Evolutionary conservation across 2,113 vertebrate species (phyloP), one percentile per base, ranked within the genome.

Genomic region (Vimba vimba): DNA sequence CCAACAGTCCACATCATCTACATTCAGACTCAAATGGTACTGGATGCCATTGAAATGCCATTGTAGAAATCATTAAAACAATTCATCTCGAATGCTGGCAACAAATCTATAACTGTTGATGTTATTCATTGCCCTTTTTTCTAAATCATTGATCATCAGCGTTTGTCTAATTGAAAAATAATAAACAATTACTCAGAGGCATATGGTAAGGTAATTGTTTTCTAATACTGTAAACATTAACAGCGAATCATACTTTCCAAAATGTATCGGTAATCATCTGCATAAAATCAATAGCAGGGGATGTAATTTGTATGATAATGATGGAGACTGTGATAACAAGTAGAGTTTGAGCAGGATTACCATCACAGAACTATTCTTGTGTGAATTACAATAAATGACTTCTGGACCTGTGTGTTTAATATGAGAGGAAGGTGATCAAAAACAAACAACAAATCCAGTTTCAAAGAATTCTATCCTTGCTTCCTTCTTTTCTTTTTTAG

Each of bases 121-220:
- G 94, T 95, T 97, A 96, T 97, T 97, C 96, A 98, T 95, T 95
- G 96, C 93, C 94, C 95, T 94, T 94, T 95, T 95, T 95, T 97
- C 96, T 95, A 96, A 95, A 96, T 95, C 97, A 99, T 98, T 96
- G 98, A 99, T 98, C 95, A 95, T 95, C 96, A 95, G 95, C 96
- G 96, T 99, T 97, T 97, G 96, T 96, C 96, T 98, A 98, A 99
- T 97, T 98, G 96, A 96, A 98, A 99, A 99, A 98, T 98, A 99
- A 99, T 98, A 99, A 99, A 98, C 97, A 99, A 99, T 99, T 99
- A 98, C 97, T 96, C 95, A 92, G 92, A 94, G 95, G 96, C 95
- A 96, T 92, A 93, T 94, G 94, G 92, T 92, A 96, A 96, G 96
- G 96, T 97, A 97, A 98, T 99, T 97, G 97, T 96, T 98, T 98